Percentiles rank a stretch among this genome's conserved stretches.
Evolutionary conservation across 2,797 vertebrate genomes (phyloP).

Genomic region (Hydrolagus colliei): DNA sequence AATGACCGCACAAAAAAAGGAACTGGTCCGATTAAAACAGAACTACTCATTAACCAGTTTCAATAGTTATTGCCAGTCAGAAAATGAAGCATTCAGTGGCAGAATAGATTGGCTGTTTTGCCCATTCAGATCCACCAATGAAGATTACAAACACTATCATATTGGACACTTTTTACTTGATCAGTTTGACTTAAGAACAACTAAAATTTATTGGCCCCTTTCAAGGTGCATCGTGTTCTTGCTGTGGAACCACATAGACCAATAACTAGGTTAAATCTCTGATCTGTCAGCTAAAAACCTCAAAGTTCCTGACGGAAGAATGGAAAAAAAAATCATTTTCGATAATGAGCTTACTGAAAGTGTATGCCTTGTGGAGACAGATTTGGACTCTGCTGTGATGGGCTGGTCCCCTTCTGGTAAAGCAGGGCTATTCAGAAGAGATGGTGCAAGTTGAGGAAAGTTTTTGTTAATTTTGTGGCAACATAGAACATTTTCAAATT

Average conservation of each 20-base stretch:
- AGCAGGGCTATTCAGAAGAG: background rate
- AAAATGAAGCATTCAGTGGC: too few relatives aligned
- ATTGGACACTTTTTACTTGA: background rate
- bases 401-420: background rate
- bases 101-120: too few relatives aligned
- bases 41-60: too few relatives aligned
- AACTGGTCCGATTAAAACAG: too few relatives aligned
- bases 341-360: background rate
- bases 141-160: background rate
- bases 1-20: too few relatives aligned
- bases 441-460: background rate
- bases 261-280: background rate
- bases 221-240: too few relatives aligned
- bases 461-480: background rate
- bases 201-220: background rate
- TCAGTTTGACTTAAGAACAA: background rate
- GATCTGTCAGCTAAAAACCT: background rate
- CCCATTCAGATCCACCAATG: background rate
- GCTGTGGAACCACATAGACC: too few relatives aligned
- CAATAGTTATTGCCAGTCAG: too few relatives aligned
- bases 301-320: too few relatives aligned
- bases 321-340: too few relatives aligned
- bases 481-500: background rate
- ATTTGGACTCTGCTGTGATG: background rate
- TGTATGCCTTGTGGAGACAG: background rate